These are phyloP conservation scores for Varanus salvator DNA, from an alignment of 2,113 vertebrate species.

Conservation along the genomic window DNA sequence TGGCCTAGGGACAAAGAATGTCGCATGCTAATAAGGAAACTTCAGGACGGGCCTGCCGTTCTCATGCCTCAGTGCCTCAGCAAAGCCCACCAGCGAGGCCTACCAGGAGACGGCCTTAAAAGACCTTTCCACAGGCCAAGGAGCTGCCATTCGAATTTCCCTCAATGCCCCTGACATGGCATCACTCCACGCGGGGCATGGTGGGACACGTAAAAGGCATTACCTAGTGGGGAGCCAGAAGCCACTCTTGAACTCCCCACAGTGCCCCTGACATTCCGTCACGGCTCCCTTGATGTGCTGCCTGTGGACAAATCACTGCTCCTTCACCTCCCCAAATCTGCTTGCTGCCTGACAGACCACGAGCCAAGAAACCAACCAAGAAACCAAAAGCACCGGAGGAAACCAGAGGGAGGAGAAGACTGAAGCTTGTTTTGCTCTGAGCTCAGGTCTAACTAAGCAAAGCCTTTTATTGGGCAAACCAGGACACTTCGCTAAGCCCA, in stretches of 20 bases:
- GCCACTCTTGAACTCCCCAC: not conserved
- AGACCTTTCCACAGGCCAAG: not conserved
- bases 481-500: too few relatives aligned
- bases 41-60: too few relatives aligned
- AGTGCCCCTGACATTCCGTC: not conserved
- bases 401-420: not conserved
- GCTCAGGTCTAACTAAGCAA: not conserved
- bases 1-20: not conserved
- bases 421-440: not conserved
- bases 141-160: not conserved
- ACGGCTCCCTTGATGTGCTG: not conserved
- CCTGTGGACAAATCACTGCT: not conserved
- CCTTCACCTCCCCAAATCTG: not conserved
- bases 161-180: not conserved
- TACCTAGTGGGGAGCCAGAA: not conserved
- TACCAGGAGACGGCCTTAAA: not conserved
- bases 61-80: not conserved
- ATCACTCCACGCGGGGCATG: not conserved
- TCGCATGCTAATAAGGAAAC: too few relatives aligned
- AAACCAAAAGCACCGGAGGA: not conserved
- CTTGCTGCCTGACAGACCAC: not conserved
- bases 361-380: not conserved
- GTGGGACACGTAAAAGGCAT: too few relatives aligned
- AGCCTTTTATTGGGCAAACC: too few relatives aligned
- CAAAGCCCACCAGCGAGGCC: too few relatives aligned